Evolutionary conservation across 2,888 invertebrate genomes (phyloP).

Genomic region (Drosophila formosana): DNA sequence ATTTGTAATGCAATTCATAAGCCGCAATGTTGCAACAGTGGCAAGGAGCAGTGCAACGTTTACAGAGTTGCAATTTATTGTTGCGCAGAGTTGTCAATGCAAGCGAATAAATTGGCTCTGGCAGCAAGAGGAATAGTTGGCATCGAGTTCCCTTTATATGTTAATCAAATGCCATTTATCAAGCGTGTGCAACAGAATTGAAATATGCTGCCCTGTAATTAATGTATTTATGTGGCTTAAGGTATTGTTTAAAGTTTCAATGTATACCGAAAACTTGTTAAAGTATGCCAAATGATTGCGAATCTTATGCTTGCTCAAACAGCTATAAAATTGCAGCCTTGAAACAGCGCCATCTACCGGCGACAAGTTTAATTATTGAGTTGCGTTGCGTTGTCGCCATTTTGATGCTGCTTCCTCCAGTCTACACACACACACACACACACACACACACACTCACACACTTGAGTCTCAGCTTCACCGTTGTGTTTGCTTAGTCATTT

Average conservation of each 20-base stretch:
- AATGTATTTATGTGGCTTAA: background rate
- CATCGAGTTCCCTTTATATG: slow-evolving; percentile 59
- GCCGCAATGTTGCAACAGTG: slow-evolving; percentile 49
- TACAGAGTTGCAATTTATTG: slow-evolving; percentile 65
- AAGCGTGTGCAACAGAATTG: slow-evolving; percentile 2
- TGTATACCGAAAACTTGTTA: slow-evolving; percentile 6
- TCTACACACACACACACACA: slow-evolving; percentile 16
- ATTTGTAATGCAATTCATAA: slow-evolving; percentile 81
- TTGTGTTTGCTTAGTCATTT: slow-evolving; percentile 73
- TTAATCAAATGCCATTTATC: slow-evolving; percentile 50
- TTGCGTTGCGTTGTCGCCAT: slow-evolving; percentile 41
- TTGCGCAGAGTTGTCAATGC: slow-evolving; percentile 65
- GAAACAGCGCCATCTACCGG: slow-evolving; percentile 13
- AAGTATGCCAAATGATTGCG: slow-evolving; percentile 18
- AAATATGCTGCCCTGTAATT: slow-evolving; percentile 2
- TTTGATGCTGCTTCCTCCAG: slow-evolving; percentile 32
- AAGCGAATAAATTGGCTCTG: slow-evolving; percentile 47
- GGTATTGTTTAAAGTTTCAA: background rate
- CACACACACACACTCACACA: slow-evolving; percentile 5
- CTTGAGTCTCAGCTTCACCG: slow-evolving; percentile 27
- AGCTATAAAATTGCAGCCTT: background rate
- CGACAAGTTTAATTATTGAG: slow-evolving; percentile 69
- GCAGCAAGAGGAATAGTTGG: slow-evolving; percentile 7
- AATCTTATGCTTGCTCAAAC: slow-evolving; percentile 7
- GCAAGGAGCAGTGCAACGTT: slow-evolving; percentile 32